A percentile compares a stretch with the other conserved stretches of the same genome.
phyloP scores from a whole-genome alignment of 2,888 invertebrate species.

The Drosophila eohydei region DNA sequence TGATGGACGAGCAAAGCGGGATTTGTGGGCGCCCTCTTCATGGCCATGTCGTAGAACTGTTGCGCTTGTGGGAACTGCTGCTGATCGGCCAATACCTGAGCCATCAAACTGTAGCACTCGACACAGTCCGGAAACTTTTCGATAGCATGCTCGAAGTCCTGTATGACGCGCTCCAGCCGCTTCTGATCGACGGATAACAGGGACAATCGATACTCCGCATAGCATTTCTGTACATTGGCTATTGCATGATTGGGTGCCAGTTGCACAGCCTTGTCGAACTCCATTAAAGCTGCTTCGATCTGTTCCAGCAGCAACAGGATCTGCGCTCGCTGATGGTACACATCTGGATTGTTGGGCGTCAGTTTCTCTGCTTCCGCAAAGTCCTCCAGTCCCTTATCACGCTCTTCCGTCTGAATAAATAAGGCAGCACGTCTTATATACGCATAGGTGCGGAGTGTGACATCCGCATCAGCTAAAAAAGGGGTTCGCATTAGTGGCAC shows the following conservation, averaged over 20 bases:
- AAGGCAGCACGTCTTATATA: conserved; percentile 95
- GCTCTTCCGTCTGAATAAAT: conserved; percentile 91
- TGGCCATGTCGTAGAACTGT: conserved; percentile 91
- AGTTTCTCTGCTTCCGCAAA: conserved; percentile 91
- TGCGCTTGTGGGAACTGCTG: conserved; percentile 94
- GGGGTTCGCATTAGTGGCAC: neutral
- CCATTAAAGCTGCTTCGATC: conserved; percentile 91
- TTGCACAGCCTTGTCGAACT: conserved; percentile 93
- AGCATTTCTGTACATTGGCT: conserved; percentile 95
- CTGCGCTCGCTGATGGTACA: conserved; percentile 97
- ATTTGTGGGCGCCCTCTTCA: conserved; percentile 93
- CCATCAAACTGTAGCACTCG: conserved; percentile 95
- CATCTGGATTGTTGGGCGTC: conserved; percentile 93
- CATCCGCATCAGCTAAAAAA: conserved; percentile 85
- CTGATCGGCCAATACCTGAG: conserved; percentile 95
- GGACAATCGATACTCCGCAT: conserved; percentile 92
- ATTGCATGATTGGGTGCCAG: conserved; percentile 94
- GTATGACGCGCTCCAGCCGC: conserved; percentile 88
- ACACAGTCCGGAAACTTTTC: conserved; percentile 93
- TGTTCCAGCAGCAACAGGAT: conserved; percentile 93
- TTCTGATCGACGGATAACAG: conserved; percentile 87
- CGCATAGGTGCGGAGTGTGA: conserved; percentile 91
- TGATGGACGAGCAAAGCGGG: conserved; percentile 95
- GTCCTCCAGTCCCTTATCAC: conserved; percentile 90
- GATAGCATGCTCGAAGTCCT: conserved; percentile 90